Percentiles rank a stretch among this genome's conserved stretches.
phyloP scores from a whole-genome alignment of 1,140 invertebrate genomes.

The Tetramorium alpestre region DNA sequence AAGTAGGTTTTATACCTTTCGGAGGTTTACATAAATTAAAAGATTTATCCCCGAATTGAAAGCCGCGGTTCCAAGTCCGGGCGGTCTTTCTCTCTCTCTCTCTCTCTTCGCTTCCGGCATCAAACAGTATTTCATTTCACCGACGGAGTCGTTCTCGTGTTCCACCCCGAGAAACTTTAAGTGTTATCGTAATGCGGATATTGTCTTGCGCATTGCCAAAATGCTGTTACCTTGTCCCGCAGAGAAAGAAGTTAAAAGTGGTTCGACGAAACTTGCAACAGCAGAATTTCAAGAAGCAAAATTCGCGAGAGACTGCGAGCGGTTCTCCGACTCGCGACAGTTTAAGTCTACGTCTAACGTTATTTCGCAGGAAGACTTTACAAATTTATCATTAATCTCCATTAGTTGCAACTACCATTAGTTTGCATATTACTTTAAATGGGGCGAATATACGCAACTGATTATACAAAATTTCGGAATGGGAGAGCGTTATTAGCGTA shows the following conservation, averaged over 20 bases:
- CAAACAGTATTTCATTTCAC: slow-evolving; percentile 4
- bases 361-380: neutral
- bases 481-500: neutral
- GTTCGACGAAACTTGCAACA: neutral
- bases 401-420: neutral
- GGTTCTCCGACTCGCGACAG: neutral
- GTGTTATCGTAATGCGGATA: slow-evolving; percentile 3
- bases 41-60: slow-evolving; percentile 31
- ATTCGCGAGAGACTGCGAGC: neutral
- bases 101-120: neutral
- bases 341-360: neutral
- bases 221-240: neutral
- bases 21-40: slow-evolving; percentile 55
- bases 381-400: neutral
- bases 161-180: neutral
- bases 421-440: neutral
- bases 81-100: neutral
- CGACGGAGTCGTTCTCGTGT: neutral
- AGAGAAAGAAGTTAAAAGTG: slow-evolving; percentile 12
- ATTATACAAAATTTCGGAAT: neutral
- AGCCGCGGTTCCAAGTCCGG: neutral
- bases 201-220: slow-evolving; percentile 30
- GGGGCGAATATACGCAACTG: neutral
- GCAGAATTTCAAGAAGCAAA: neutral
- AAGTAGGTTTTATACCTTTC: neutral